phyloP scores from a whole-genome alignment of 2,113 vertebrate species.

The Penelope pileata region DNA sequence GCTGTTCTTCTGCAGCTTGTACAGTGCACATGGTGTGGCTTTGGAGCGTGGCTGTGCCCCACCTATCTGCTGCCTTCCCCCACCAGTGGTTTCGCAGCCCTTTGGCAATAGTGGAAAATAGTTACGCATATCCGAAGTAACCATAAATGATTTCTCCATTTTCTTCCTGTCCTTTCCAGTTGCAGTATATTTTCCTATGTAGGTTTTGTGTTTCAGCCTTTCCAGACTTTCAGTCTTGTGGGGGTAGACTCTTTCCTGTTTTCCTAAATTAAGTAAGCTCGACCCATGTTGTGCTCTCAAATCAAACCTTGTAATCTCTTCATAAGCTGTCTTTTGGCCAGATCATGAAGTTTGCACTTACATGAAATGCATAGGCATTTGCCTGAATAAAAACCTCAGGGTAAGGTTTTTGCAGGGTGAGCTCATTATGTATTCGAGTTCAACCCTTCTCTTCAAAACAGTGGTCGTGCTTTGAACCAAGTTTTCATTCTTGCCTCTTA shows the following conservation, averaged over 20 bases:
- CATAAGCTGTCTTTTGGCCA: neutral
- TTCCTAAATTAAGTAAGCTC: neutral
- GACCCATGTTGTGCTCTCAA: neutral
- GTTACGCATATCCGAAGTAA: neutral
- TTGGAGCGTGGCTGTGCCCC: neutral
- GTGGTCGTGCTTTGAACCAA: neutral
- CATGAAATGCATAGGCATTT: neutral
- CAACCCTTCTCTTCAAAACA: neutral
- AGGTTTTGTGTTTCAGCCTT: neutral
- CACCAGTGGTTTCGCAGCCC: constrained; percentile 16
- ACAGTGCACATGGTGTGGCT: neutral
- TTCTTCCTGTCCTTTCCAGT: neutral
- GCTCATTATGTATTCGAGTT: neutral
- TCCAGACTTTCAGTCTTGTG: neutral
- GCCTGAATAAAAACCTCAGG: neutral
- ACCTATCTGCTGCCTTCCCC: neutral
- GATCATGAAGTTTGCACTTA: neutral
- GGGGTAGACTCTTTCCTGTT: neutral
- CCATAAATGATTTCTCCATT: neutral
- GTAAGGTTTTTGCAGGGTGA: neutral
- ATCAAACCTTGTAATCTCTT: neutral
- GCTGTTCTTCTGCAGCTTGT: neutral
- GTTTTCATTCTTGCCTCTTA: neutral
- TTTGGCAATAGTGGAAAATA: constrained; percentile 13
- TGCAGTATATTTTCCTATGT: neutral